phyloP scores from a whole-genome alignment of 1,140 invertebrate genomes.

The Heliconius melpomene region DNA sequence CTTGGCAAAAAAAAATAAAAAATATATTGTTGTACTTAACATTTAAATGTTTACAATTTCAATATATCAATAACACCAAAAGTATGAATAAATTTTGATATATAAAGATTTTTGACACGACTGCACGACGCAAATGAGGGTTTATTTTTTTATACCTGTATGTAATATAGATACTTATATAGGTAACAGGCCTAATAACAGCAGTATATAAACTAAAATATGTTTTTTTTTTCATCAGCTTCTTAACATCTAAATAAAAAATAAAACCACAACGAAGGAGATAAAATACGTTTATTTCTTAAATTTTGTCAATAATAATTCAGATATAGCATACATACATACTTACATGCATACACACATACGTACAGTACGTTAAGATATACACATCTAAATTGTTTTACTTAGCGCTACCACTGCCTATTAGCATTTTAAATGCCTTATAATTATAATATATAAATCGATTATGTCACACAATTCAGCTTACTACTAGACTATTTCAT shows the following conservation, averaged over 20 bases:
- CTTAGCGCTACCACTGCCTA: slow-evolving; percentile 27
- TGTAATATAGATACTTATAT: no score
- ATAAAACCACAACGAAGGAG: slow-evolving; percentile 67
- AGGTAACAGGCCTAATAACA: no score
- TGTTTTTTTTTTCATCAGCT: background rate
- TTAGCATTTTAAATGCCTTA: slow-evolving; percentile 49
- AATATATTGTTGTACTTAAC: no score
- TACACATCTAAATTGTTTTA: slow-evolving; percentile 43
- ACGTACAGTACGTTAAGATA: slow-evolving; percentile 30
- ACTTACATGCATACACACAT: slow-evolving; percentile 25
- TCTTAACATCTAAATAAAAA: slow-evolving; percentile 23
- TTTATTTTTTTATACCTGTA: no score
- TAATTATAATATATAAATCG: slow-evolving; percentile 20
- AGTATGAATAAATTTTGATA: no score
- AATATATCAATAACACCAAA: no score
- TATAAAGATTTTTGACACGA: no score
- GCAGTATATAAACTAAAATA: no score
- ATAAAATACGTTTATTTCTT: slow-evolving; percentile 80
- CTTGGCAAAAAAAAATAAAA: no score
- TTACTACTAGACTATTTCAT: slow-evolving; percentile 29
- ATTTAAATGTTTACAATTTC: no score
- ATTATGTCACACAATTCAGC: slow-evolving; percentile 23
- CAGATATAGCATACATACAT: slow-evolving; percentile 43
- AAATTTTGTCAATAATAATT: slow-evolving; percentile 77
- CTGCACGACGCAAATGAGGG: no score